Percentiles rank a stretch among this genome's conserved stretches.
Conservation (phyloP, 2,888 invertebrate species). For the Apamea crenata region DNA sequence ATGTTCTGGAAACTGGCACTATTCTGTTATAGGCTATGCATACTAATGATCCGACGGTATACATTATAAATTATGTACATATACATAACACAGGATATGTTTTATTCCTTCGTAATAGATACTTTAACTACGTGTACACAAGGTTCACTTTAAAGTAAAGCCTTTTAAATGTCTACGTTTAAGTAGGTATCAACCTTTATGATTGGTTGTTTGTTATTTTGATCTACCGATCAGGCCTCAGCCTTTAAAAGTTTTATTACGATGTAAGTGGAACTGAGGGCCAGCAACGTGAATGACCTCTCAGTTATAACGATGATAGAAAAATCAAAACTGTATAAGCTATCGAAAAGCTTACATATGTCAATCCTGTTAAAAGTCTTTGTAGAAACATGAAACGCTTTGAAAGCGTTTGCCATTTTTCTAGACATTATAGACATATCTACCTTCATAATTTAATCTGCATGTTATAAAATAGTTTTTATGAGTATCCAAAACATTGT, state of each 20-base stretch:
- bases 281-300: too few species aligned
- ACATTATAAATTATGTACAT: slow-evolving; percentile 54
- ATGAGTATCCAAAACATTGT: too few species aligned
- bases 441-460: neutral
- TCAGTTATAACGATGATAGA: neutral
- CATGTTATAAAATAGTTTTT: neutral
- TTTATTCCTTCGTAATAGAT: slow-evolving; percentile 41
- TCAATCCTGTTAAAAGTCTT: neutral
- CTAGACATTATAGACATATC: neutral
- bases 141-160: neutral
- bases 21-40: slow-evolving; percentile 48
- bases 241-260: neutral
- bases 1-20: slow-evolving; percentile 63
- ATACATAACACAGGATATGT: slow-evolving; percentile 11
- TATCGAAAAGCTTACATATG: neutral
- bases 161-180: neutral
- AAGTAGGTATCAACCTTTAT: neutral
- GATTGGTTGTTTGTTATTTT: neutral
- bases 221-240: neutral
- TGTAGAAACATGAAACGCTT: neutral
- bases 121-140: neutral
- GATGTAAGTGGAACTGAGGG: neutral
- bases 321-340: neutral
- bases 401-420: neutral
- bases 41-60: slow-evolving; percentile 49